Evolutionary conservation across 2,113 vertebrate species (phyloP), one percentile per base, ranked within the genome.

Genomic region (Myxocyprinus asiaticus): DNA sequence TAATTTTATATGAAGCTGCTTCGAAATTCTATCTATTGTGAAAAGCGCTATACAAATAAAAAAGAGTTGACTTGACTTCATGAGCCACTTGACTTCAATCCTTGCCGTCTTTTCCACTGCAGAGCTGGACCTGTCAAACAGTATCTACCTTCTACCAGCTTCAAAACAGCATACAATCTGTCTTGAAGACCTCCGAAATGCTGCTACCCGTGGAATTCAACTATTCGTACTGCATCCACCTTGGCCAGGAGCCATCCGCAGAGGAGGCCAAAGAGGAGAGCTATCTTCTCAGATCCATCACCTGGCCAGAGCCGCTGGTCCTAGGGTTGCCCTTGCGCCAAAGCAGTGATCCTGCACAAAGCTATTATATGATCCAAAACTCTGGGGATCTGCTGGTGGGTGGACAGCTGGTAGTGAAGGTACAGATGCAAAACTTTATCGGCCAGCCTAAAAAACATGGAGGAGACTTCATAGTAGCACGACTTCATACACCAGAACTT

Each of bases 401-500:
- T 0, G 94, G 94, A 80, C 86, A 94, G 86, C 85, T 99, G 63
- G 94, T 98, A 84, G 95, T 93, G 0, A 90, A 95, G 0, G 93
- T 99, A 66, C 94, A 91, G 0, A 89, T 98, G 85, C 93, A 90
- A 0, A 95, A 99, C 90, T 99, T 96, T 90, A 91, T 94, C 80
- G 94, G 95, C 4, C 94, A 90, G 33, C 93, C 95, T 64, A 99
- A 98, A 86, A 91, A 77, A 67, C 95, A 98, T 0, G 97, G 98
- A 0, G 98, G 98, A 58, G 98, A 99, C 85, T 98, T 98, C 61
- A 89, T 99, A 58, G 90, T 96, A 83, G 94, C 95, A 58, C 89
- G 95, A 55, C 94, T 99, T 81, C 94, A 97, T 86, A 95, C 95
- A 2, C 95, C 94, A 0, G 85, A 86, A 70, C 85, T 96, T 9